These are phyloP conservation scores for Leucopternis melanops DNA, from an alignment of 2,113 vertebrate genomes.

Conservation along the genomic window DNA sequence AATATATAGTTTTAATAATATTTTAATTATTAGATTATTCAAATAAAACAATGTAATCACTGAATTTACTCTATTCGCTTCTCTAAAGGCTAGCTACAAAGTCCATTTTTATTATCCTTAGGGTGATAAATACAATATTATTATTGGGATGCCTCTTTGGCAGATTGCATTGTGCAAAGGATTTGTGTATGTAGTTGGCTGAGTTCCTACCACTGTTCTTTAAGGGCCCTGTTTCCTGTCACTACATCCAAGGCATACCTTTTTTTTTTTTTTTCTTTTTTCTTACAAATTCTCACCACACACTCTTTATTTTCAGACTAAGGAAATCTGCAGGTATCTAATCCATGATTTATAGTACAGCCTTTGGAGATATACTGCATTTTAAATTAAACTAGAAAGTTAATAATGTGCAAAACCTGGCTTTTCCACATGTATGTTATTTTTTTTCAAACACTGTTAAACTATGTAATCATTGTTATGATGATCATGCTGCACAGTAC, in stretches of 20 bases:
- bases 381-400: neutral
- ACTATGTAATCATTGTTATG: neutral
- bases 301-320: neutral
- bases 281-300: neutral
- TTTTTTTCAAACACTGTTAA: neutral
- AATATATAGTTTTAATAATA: neutral
- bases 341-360: neutral
- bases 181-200: constrained; percentile 13
- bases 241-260: neutral
- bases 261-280: neutral
- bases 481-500: neutral
- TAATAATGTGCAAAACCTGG: neutral
- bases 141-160: constrained; percentile 13
- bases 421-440: neutral
- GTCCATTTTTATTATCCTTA: constrained; percentile 7
- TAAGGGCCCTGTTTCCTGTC: neutral
- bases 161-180: neutral
- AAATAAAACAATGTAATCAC: neutral
- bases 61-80: neutral
- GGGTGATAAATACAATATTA: constrained; percentile 14
- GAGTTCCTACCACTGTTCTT: neutral
- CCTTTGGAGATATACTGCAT: neutral
- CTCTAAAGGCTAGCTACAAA: neutral
- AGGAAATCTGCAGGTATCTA: neutral
- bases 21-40: neutral